Percentiles rank a stretch among this genome's conserved stretches.
phyloP scores from a whole-genome alignment of 2,797 vertebrate species.

The Echiichthys vipera region DNA sequence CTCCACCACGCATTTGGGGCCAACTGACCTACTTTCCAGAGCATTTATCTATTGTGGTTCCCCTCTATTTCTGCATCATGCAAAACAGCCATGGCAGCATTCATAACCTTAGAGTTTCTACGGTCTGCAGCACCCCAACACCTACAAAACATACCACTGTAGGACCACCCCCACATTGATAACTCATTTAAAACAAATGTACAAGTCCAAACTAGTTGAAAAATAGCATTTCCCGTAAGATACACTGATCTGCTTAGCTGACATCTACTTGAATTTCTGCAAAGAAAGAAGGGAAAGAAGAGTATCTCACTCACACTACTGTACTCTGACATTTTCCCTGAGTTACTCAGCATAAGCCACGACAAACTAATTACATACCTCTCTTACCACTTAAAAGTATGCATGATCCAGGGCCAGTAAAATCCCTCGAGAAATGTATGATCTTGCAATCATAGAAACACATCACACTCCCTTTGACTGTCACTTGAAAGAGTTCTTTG shows the following conservation, averaged over 20 bases:
- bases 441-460: constrained; percentile 26
- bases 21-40: constrained; percentile 73
- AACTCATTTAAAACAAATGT: constrained; percentile 13
- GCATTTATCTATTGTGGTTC: constrained; percentile 49
- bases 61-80: constrained; percentile 47
- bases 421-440: constrained; percentile 23
- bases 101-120: constrained; percentile 1
- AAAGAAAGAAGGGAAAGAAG: no score
- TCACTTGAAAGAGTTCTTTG: constrained; percentile 26
- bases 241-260: not conserved
- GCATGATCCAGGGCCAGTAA: not conserved
- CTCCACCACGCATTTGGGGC: constrained; percentile 34
- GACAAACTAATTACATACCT: not conserved
- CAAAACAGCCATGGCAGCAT: constrained; percentile 53
- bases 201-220: constrained; percentile 1
- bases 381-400: not conserved
- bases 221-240: not conserved
- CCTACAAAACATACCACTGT: constrained; percentile 21
- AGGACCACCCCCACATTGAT: constrained; percentile 1
- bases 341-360: not conserved
- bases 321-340: not conserved
- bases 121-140: constrained; percentile 11
- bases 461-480: constrained; percentile 5
- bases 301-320: not conserved
- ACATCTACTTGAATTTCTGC: not conserved